Evolutionary conservation across 2,797 vertebrate genomes (phyloP).

Genomic region (Huso huso): DNA sequence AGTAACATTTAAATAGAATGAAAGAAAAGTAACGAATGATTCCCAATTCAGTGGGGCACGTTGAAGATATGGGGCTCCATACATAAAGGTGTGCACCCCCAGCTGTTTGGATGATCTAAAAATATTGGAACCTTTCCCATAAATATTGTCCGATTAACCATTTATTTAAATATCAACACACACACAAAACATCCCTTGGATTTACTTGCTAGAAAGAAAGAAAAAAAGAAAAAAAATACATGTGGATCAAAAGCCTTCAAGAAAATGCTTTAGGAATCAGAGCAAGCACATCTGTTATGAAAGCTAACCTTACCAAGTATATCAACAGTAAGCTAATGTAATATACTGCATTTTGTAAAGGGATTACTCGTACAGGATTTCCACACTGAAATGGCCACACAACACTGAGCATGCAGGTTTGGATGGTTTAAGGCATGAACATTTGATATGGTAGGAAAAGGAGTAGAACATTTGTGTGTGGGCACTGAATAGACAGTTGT

Average conservation of each 20-base stretch:
- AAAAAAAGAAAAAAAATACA: neutral
- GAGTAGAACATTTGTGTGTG: neutral
- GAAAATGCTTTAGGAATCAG: neutral
- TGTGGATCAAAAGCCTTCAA: neutral
- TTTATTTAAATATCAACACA: too few relatives aligned
- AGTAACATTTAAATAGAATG: too few relatives aligned
- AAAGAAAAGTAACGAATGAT: too few relatives aligned
- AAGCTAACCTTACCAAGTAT: neutral
- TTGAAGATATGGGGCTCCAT: too few relatives aligned
- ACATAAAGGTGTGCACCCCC: too few relatives aligned
- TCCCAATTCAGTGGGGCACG: too few relatives aligned
- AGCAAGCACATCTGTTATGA: neutral
- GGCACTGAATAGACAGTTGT: neutral
- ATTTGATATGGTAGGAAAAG: neutral
- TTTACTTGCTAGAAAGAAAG: too few relatives aligned
- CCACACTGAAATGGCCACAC: neutral
- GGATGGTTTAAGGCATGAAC: neutral
- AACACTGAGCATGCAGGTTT: neutral
- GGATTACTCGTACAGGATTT: neutral
- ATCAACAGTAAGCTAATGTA: neutral
- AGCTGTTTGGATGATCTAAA: too few relatives aligned
- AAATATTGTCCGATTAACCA: too few relatives aligned
- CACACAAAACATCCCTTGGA: too few relatives aligned
- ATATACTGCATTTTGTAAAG: neutral
- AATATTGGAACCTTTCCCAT: too few relatives aligned